phyloP scores from a whole-genome alignment of 1,140 invertebrate species.

The Anoplophora glabripennis region DNA sequence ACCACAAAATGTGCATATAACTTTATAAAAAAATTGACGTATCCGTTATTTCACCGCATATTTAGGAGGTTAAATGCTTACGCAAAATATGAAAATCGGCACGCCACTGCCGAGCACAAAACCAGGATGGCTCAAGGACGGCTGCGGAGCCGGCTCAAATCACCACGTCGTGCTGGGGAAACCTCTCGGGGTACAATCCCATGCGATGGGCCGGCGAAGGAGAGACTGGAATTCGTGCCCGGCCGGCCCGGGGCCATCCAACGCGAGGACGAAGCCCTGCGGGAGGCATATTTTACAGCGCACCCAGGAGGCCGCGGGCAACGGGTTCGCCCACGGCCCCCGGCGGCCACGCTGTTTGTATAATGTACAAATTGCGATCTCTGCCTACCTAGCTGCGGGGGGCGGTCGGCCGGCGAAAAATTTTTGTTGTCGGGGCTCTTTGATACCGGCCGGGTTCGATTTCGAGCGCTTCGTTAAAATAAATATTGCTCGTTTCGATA shows the following conservation, averaged over 20 bases:
- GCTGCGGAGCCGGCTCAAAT: not conserved
- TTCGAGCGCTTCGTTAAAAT: too few relatives aligned
- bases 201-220: constrained; percentile 19
- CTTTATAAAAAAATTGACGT: too few relatives aligned
- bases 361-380: constrained; percentile 31
- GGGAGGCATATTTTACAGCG: constrained; percentile 40
- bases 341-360: constrained; percentile 33
- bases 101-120: too few relatives aligned
- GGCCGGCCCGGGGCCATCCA: constrained; percentile 27
- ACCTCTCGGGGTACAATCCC: constrained; percentile 19
- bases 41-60: too few relatives aligned
- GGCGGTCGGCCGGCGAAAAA: not conserved
- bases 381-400: constrained; percentile 18
- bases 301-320: constrained; percentile 27
- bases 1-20: too few relatives aligned
- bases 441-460: too few relatives aligned
- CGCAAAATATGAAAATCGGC: too few relatives aligned
- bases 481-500: too few relatives aligned
- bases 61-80: too few relatives aligned
- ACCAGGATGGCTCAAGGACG: constrained; percentile 15
- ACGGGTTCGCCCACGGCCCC: constrained; percentile 36
- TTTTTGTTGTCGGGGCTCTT: too few relatives aligned
- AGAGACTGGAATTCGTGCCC: constrained; percentile 22
- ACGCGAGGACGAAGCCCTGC: constrained; percentile 34
- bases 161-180: constrained; percentile 23